phyloP scores from a whole-genome alignment of 2,888 invertebrate genomes.

The Eupithecia vulgata region DNA sequence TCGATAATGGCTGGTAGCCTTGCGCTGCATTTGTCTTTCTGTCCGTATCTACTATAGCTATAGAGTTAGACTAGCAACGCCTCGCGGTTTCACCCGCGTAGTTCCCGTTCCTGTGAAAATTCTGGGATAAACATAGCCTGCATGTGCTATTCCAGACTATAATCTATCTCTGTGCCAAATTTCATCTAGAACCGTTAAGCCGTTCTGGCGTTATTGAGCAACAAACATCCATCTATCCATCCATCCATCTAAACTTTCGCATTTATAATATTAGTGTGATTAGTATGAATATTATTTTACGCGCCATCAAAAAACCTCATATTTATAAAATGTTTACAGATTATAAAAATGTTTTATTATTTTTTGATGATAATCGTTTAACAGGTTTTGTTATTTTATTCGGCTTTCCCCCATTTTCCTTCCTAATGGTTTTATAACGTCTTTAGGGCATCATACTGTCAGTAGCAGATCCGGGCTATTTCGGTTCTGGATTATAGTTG shows the following conservation, averaged over 20 bases:
- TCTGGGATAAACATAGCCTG: too few species aligned
- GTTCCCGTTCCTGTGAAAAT: too few species aligned
- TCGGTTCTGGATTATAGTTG: background rate
- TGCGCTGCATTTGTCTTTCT: background rate
- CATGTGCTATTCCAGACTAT: too few species aligned
- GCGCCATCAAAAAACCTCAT: background rate
- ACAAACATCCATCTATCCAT: too few species aligned
- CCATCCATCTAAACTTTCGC: too few species aligned
- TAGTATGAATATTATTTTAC: background rate
- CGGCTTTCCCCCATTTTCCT: background rate
- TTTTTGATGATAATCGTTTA: background rate
- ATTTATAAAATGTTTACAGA: background rate
- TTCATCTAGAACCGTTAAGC: too few species aligned
- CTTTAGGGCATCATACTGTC: constrained; percentile 5
- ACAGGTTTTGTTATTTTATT: background rate
- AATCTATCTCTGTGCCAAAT: too few species aligned
- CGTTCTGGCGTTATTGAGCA: too few species aligned
- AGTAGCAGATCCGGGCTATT: constrained; percentile 2
- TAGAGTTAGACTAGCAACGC: too few species aligned
- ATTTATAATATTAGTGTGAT: too few species aligned
- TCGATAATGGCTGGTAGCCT: background rate
- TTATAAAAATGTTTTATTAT: background rate
- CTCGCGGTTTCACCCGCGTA: too few species aligned
- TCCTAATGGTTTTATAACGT: constrained; percentile 21
- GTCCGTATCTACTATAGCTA: background rate